phyloP scores from a whole-genome alignment of 2,888 invertebrate species.

The Troides helena region DNA sequence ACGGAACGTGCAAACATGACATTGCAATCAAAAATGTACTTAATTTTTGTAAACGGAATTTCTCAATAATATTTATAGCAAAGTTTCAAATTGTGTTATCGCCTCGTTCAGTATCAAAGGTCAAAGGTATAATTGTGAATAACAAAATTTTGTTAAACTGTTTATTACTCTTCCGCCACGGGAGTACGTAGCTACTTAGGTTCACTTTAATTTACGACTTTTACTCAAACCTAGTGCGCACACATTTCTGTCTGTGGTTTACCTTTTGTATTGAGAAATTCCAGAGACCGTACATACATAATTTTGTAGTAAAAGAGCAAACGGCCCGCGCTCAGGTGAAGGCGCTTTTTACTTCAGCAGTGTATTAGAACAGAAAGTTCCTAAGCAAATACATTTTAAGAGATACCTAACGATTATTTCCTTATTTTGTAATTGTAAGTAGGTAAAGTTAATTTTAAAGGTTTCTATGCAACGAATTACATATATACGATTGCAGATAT shows the following conservation, averaged over 20 bases:
- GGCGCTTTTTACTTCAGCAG: conserved; percentile 38
- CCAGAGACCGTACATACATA: too few species aligned
- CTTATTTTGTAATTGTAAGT: conserved; percentile 65
- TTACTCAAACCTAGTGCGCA: too few species aligned
- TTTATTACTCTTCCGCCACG: too few species aligned
- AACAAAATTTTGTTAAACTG: too few species aligned
- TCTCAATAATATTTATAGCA: conserved; percentile 2
- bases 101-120: too few species aligned
- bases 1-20: conserved; percentile 25
- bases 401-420: conserved; percentile 59
- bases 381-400: conserved; percentile 68
- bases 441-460: conserved; percentile 65
- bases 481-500: conserved; percentile 51
- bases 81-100: too few species aligned
- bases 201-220: too few species aligned
- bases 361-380: conserved; percentile 74
- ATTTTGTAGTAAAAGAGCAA: too few species aligned
- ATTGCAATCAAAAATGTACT: conserved; percentile 36
- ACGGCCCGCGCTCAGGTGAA: neutral
- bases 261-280: too few species aligned
- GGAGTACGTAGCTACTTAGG: too few species aligned
- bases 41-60: conserved; percentile 31
- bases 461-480: conserved; percentile 78
- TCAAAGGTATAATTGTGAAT: too few species aligned
- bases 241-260: too few species aligned